Conservation (phyloP, 2,888 invertebrate species). For the Troides aeacus region DNA sequence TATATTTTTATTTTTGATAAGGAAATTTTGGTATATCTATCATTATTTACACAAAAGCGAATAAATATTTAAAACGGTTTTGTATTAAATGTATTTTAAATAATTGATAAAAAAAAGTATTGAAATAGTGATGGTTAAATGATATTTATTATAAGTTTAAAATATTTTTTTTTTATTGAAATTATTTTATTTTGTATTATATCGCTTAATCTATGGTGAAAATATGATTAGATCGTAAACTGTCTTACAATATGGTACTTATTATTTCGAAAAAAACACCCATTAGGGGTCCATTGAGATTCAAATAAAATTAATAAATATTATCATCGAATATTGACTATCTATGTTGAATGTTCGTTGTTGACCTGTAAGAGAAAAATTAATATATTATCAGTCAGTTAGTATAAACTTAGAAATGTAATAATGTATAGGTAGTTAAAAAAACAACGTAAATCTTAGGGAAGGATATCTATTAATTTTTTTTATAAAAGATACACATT, state of each 20-base stretch:
- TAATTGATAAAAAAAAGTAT: no score
- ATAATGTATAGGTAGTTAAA: background rate
- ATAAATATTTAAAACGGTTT: background rate
- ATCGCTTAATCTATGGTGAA: background rate
- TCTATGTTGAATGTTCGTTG: conserved; percentile 27
- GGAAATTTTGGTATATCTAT: background rate
- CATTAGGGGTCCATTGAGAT: conserved; percentile 19
- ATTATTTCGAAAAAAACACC: conserved; percentile 7
- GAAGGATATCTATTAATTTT: no score
- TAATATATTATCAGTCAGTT: background rate
- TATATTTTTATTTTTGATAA: background rate
- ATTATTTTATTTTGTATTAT: no score
- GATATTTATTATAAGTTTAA: no score
- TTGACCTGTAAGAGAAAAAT: conserved; percentile 27
- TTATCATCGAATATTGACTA: conserved; percentile 8
- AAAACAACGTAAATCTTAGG: no score
- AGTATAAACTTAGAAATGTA: background rate
- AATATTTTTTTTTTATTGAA: no score
- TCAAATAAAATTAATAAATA: conserved; percentile 19
- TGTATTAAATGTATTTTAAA: background rate
- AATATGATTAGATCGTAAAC: background rate
- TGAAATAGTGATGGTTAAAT: no score
- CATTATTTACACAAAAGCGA: background rate
- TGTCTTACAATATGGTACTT: conserved; percentile 6
- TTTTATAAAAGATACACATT: no score